Evolutionary conservation across 2,113 vertebrate species (phyloP).

Genomic region (Bolborhynchus lineola): DNA sequence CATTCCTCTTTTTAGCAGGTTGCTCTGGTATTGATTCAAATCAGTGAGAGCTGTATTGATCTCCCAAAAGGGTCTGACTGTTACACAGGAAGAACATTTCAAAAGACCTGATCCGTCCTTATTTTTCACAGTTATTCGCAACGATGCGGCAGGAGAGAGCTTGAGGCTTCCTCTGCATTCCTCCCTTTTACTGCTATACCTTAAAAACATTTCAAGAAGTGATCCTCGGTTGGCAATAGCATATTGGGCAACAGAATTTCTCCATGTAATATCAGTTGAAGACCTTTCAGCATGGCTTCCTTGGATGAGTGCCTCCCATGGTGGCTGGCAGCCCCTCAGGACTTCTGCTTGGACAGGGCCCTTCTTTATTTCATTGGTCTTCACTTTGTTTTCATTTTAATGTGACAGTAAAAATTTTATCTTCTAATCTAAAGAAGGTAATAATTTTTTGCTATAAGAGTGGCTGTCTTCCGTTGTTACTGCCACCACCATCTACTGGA

Average conservation of each 20-base stretch:
- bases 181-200: background rate
- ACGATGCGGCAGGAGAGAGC: background rate
- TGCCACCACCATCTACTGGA: background rate
- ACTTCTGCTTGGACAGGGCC: background rate
- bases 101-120: background rate
- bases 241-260: background rate
- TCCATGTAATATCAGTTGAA: background rate
- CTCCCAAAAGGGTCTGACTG: background rate
- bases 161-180: background rate
- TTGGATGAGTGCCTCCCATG: background rate
- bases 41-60: background rate
- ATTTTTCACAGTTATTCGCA: conserved; percentile 23
- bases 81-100: background rate
- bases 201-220: background rate
- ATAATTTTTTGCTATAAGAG: conserved; percentile 40
- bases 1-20: background rate
- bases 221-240: background rate
- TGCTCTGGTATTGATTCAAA: background rate
- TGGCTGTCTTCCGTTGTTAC: background rate
- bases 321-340: background rate
- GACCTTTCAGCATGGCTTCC: background rate
- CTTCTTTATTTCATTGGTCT: background rate
- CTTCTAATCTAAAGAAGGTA: conserved; percentile 42
- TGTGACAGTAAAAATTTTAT: conserved; percentile 30
- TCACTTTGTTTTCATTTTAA: conserved; percentile 44